A percentile compares a stretch with the other conserved stretches of the same genome.
phyloP scores from a whole-genome alignment of 2,113 vertebrate genomes.

The Terrapene triunguis region DNA sequence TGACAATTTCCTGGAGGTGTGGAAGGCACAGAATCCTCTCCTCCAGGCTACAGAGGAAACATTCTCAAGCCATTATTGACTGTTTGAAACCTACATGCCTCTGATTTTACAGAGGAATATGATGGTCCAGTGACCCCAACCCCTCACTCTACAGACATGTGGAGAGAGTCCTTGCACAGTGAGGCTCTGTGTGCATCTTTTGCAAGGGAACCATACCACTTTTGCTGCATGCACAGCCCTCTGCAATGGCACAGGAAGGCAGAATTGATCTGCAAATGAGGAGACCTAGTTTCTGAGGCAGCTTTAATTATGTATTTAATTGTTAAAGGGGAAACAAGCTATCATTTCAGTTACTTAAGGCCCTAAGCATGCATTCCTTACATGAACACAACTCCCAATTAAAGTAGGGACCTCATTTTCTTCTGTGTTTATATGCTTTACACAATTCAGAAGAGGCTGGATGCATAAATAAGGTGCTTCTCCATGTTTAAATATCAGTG shows the following conservation, averaged over 20 bases:
- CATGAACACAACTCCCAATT: not conserved
- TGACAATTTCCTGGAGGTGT: not conserved
- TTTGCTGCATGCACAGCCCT: not conserved
- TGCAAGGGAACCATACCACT: not conserved
- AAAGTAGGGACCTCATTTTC: not conserved
- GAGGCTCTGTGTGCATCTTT: not conserved
- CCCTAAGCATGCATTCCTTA: not conserved
- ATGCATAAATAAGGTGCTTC: not conserved
- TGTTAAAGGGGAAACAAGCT: not conserved
- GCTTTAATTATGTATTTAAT: not conserved
- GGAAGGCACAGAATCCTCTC: not conserved
- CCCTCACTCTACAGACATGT: not conserved
- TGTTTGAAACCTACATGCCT: not conserved
- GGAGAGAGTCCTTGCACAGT: not conserved
- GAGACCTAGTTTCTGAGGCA: not conserved
- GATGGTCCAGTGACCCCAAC: not conserved
- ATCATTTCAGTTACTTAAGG: not conserved
- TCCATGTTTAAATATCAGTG: not conserved
- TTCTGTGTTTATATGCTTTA: not conserved
- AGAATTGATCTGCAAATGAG: fast-evolving
- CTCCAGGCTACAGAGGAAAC: not conserved
- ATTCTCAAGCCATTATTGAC: not conserved
- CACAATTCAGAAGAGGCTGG: not conserved
- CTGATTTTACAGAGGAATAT: not conserved
- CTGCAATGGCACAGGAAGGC: not conserved